A percentile compares a stretch with the other conserved stretches of the same genome.
phyloP scores from a whole-genome alignment of 1,140 invertebrate genomes.

The Wasmannia auropunctata region DNA sequence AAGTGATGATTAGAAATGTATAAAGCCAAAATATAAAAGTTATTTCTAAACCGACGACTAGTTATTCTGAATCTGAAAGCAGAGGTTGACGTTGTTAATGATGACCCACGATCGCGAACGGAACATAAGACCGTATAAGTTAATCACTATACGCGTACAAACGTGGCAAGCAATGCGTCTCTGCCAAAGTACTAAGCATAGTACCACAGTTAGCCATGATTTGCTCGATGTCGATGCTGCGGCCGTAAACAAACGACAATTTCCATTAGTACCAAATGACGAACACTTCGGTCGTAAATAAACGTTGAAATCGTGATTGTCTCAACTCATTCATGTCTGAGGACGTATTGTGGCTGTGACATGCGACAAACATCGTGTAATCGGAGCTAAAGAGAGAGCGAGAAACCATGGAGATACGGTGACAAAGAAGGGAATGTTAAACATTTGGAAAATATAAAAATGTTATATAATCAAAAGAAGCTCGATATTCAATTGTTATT shows the following conservation, averaged over 20 bases:
- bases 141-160: conserved; percentile 65
- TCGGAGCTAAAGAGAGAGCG: background rate
- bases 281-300: conserved; percentile 30
- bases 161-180: conserved; percentile 44
- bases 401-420: background rate
- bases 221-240: conserved; percentile 61
- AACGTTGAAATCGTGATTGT: conserved; percentile 3
- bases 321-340: background rate
- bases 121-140: conserved; percentile 71
- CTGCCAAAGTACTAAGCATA: conserved; percentile 17
- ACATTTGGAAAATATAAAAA: background rate
- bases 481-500: background rate
- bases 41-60: conserved; percentile 68
- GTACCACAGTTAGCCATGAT: conserved; percentile 59
- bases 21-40: conserved; percentile 39
- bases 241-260: conserved; percentile 73
- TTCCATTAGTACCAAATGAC: conserved; percentile 68
- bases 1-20: background rate
- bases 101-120: conserved; percentile 71
- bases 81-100: conserved; percentile 46
- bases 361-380: conserved; percentile 13
- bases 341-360: background rate
- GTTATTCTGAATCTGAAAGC: conserved; percentile 17
- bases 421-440: background rate
- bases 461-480: background rate